Evolutionary conservation across 2,113 vertebrate genomes (phyloP).

Genomic region (Amphiprion ocellaris): DNA sequence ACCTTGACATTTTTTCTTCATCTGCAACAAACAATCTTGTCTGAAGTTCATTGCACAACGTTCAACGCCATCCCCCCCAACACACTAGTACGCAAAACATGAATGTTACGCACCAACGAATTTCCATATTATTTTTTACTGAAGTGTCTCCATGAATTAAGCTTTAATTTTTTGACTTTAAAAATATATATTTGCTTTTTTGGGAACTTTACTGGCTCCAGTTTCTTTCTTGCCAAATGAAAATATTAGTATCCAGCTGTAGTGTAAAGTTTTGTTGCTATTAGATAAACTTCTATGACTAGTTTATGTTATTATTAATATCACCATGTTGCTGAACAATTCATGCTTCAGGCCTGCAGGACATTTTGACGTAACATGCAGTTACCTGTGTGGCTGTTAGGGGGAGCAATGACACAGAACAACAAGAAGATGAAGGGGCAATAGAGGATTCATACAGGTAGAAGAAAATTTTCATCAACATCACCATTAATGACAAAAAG

Average conservation of each 20-base stretch:
- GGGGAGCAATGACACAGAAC: constrained; percentile 49
- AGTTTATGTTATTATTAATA: not conserved
- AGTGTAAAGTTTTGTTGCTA: not conserved
- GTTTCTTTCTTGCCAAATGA: not conserved
- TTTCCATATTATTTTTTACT: not conserved
- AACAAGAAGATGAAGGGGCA: not conserved
- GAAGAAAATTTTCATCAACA: not conserved
- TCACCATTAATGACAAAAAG: not conserved
- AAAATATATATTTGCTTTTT: not conserved
- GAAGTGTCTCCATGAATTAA: not conserved
- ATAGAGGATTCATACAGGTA: not conserved
- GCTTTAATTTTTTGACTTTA: not conserved
- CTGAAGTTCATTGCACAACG: constrained; percentile 37
- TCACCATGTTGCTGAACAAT: not conserved
- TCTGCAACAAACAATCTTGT: constrained; percentile 13
- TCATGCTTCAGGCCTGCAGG: not conserved
- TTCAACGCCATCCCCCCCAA: not conserved
- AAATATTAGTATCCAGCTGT: not conserved
- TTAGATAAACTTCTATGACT: not conserved
- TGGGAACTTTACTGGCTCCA: not conserved
- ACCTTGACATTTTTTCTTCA: not conserved
- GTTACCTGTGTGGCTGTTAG: constrained; percentile 39
- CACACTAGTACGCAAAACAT: constrained; percentile 1
- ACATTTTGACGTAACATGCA: constrained; percentile 25
- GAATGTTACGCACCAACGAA: not conserved